phyloP scores from a whole-genome alignment of 1,140 invertebrate species.

The Megathymus violae region DNA sequence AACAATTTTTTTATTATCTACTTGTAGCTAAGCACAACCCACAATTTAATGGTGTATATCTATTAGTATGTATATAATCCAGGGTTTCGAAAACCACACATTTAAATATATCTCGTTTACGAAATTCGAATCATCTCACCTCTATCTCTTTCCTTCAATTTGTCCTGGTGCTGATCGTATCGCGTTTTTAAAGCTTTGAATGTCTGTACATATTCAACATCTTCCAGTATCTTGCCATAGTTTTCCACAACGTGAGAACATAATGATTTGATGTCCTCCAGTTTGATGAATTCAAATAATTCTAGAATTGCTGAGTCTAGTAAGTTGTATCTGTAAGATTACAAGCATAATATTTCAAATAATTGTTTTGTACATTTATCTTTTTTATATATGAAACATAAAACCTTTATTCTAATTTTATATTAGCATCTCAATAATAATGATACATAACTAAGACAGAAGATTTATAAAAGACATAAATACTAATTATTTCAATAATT shows the following conservation, averaged over 20 bases:
- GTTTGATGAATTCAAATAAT: conserved; percentile 99
- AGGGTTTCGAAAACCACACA: too few relatives aligned
- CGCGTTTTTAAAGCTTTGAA: conserved; percentile 96
- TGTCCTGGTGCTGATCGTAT: conserved; percentile 97
- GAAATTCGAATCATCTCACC: too few relatives aligned
- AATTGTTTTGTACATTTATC: background rate
- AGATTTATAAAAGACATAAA: too few relatives aligned
- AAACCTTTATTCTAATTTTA: too few relatives aligned
- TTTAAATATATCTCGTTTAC: too few relatives aligned
- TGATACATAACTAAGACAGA: too few relatives aligned
- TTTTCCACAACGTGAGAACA: conserved; percentile 97
- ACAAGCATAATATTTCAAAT: conserved; percentile 8
- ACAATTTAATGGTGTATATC: too few relatives aligned
- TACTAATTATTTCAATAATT: too few relatives aligned
- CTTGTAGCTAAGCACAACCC: too few relatives aligned
- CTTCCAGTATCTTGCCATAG: conserved; percentile 96
- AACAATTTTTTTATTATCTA: too few relatives aligned
- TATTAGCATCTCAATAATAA: too few relatives aligned
- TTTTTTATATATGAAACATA: background rate
- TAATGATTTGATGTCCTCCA: conserved; percentile 98
- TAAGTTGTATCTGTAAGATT: conserved; percentile 94
- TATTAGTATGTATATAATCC: too few relatives aligned
- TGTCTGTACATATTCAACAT: conserved; percentile 98
- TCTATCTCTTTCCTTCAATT: conserved; percentile 93
- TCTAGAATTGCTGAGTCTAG: conserved; percentile 99